Evolutionary conservation across 2,113 vertebrate species (phyloP).

Genomic region (Glaucidium brasilianum): DNA sequence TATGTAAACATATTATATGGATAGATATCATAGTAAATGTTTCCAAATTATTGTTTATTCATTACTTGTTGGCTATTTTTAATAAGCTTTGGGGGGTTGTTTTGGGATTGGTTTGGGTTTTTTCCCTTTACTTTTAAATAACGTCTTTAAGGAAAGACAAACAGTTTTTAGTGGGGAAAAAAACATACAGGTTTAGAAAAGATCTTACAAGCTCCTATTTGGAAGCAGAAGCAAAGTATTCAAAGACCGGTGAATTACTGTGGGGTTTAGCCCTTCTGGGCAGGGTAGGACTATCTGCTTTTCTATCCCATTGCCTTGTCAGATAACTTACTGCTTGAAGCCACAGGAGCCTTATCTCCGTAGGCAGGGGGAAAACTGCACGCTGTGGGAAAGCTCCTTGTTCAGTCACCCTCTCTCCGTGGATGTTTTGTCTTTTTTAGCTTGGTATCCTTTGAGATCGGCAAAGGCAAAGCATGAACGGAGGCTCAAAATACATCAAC

Average conservation of each 20-base stretch:
- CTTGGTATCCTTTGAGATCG: not conserved
- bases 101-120: accelerated
- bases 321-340: not conserved
- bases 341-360: not conserved
- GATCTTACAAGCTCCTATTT: not conserved
- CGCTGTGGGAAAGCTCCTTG: not conserved
- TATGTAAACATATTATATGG: no score
- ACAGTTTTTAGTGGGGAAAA: not conserved
- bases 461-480: not conserved
- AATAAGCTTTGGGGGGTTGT: not conserved
- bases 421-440: not conserved
- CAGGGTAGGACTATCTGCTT: not conserved
- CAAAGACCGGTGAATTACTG: not conserved
- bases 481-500: not conserved
- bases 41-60: not conserved
- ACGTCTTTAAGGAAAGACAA: not conserved
- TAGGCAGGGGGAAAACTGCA: not conserved
- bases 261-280: not conserved
- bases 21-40: not conserved
- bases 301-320: not conserved
- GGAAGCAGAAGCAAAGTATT: not conserved
- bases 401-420: not conserved
- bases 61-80: not conserved
- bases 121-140: not conserved
- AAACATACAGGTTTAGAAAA: not conserved